Evolutionary conservation across 2,797 vertebrate genomes (phyloP), one percentile per base, ranked within the genome.

Genomic region (Sandelia bainsii): DNA sequence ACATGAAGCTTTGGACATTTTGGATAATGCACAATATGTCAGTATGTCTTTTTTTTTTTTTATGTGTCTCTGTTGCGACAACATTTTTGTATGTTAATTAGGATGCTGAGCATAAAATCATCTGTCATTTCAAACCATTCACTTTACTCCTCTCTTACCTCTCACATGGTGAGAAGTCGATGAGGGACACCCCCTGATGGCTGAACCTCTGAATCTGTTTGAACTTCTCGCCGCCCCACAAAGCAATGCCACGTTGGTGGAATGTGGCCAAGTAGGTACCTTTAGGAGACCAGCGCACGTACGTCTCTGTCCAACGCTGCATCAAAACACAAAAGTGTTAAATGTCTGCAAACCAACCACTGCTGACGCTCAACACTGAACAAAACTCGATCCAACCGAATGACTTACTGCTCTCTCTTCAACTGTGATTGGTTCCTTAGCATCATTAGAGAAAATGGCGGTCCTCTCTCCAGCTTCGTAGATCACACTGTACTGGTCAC

Each of bases 221-320:
- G 93, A 99, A 99, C 61, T 98, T 98, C 93, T 99, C 98, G 19
- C 98, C 98, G 1, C 98, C 98, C 98, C 98, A 99, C 60, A 99
- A 90, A 0, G 98, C 97, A 0, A 99, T 99, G 83, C 98, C 98
- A 40, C 97, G 93, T 76, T 99, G 98, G 71, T 99, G 98, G 84
- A 99, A 99, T 0, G 98, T 99, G 16, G 97, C 97, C 87, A 99
- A 81, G 89, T 99, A 99, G 46, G 97, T 99, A 20, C 98, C 98
- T 91, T 96, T 98, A 0, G 97, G 97, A 69, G 98, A 99, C 98
- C 98, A 99, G 46, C 98, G 97, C 19, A 99, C 97, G 0, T 99
- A 99, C 0, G 98, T 99, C 91, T 99, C 98, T 11, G 98, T 99
- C 98, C 98, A 99, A 58, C 98, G 93, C 98, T 99, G 89, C 2